Evolutionary conservation across 2,113 vertebrate genomes (phyloP), one percentile per base, ranked within the genome.

Genomic region (Delphinapterus leucas): DNA sequence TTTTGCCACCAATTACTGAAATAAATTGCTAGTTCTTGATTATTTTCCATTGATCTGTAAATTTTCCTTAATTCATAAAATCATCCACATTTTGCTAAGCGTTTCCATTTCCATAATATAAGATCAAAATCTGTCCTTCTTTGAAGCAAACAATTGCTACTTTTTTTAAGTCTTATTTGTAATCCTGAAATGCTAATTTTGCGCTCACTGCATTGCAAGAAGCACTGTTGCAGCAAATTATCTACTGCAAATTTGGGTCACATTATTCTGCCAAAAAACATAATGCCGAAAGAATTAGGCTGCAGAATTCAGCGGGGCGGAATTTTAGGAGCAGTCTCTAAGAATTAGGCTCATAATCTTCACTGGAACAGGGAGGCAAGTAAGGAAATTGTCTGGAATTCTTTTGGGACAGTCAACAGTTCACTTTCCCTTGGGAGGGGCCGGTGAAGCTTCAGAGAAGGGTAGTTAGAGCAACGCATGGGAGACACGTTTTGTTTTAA

Each of bases 271-370:
- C 80, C 96, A 95, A 92, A 96, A 88, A 92, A 26, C 96, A 95
- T 83, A 97, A 93, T 73, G 96, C 98, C 88, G 58, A 87, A 96
- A 98, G 95, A 98, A 98, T 98, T 98, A 98, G 98, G 92, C 97
- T 98, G 96, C 96, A 97, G 94, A 97, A 97, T 93, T 97, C 97
- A 98, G 92, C 9, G 60, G 96, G 98, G 97, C 98, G 97, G 98
- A 98, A 98, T 98, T 98, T 98, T 98, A 97, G 94, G 96, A 95
- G 92, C 96, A 97, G 95, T 98, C 97, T 98, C 97, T 96, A 97
- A 98, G 97, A 98, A 98, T 98, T 92, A 98, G 97, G 93, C 94
- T 98, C 97, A 96, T 93, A 74, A 85, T 97, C 93, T 96, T 97
- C 93, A 94, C 77, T 97, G 98, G 88, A 98, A 98, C 96, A 97